Evolutionary conservation across 2,888 invertebrate species (phyloP), one percentile per base, ranked within the genome.

Genomic region (Andrena hattorfiana): DNA sequence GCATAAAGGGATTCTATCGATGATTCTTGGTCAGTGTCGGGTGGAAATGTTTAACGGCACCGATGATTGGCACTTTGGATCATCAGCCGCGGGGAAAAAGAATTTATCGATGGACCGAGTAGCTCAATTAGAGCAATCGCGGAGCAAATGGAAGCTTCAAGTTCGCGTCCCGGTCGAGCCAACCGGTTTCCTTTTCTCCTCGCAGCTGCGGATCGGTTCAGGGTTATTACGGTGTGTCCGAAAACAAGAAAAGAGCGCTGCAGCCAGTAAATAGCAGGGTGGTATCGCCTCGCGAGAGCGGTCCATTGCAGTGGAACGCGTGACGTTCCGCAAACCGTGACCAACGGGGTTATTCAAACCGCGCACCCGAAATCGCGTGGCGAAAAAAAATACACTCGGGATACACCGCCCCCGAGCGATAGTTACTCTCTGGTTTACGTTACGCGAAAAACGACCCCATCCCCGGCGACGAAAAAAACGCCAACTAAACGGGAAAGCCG

Each of bases 321-420:
- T 20, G 49, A 66, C 64, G 68, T 76, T 54, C 68, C 16, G 77
- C 23, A 49, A 59, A 70, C 48, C 42, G 30, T 67, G 54, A 48
- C 42, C 80, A 42, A 60, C 66, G 66, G 51, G 70, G 64, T 79
- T 79, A 79, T 80, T 79, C 80, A 26, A 1, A 42, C 13, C 20
- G 8, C 51, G 30, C 42, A 10, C 63, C 62, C 66, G 26, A 7
- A n/a, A 23, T 62, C 62, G 79, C 56, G 56, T 10, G 68, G 48
- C 42, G 32, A 59, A 69, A 78, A 78, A 75, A 79, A 78, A 78
- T 78, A 77, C 26, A 54, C 30, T n/a, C n/a, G 28, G 13, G 67
- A 42, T 60, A 42, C 42, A 62, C 2, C 20, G 42, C 0, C 0
- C 28, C 62, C 51, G 54, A 54, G 67, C 63, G 49, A 66, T 70